Base-by-base conservation (phyloP, 2,888 invertebrate genomes). In the Caenorhabditis imperialis region DNA sequence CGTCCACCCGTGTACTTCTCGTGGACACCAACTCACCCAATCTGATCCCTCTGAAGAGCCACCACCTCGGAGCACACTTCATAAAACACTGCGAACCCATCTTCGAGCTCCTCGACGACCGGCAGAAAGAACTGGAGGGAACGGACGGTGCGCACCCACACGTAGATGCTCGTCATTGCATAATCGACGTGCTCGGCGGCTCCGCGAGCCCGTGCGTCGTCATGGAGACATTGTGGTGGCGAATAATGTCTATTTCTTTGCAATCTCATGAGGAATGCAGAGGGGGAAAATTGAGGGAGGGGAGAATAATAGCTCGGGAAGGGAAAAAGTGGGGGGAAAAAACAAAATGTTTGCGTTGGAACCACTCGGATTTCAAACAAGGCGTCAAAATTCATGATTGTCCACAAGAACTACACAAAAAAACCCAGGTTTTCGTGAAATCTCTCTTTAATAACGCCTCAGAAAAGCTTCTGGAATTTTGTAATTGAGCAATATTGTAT, bases 121-220 rank as follows among this genome's bases (percentile, higher is more conserved):
- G 71, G 71, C 38, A 62, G 40, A 20, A 54, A 60, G 37, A 65
- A 60, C 30, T 60, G 60, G 18, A 73, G 60, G 6, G 65, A 65
- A 20, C 73, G 65, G 27, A 48, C 42, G 16, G 73, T 65, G n/a
- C 73, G 65, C 10, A 73, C 38, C 73, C 73, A 73, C 14, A 73
- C 23, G 42, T 63, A 73, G 27, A 73, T 73, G 42, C 42, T 54
- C 14, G 65, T 55, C 60, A 60, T 69, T 38, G 10, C 23, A 27
- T 16, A 35, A 51, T 51, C 53, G 38, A 10, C 8, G 37, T 37
- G 38, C 38, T 3, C 22, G 12, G 8, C 16, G 18, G 18, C 18
- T 40, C 38, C 18, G 16, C 18, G 16, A 1, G n/a, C 22, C 42
- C 4, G 10, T 14, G 27, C 4, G 45, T 67, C 51, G 38, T 54